These are phyloP conservation scores for Eolophus roseicapilla DNA, from an alignment of 2,113 vertebrate species.

Conservation along the genomic window DNA sequence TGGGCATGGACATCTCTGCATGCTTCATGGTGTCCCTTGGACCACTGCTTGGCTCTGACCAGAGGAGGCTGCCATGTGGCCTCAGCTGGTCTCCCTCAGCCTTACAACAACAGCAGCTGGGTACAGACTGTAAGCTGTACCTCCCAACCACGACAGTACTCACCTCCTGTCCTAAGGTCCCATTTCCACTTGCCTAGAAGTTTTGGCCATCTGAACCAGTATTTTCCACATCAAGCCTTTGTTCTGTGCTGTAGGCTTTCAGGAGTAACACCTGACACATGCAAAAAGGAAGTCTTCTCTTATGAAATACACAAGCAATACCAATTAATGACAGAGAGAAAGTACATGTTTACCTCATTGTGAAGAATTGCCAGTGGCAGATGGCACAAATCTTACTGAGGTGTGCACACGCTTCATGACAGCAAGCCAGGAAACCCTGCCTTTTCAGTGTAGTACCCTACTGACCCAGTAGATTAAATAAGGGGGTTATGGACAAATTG, in stretches of 20 bases:
- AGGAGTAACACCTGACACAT: neutral
- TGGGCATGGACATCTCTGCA: accelerated
- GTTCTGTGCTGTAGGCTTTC: neutral
- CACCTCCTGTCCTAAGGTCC: neutral
- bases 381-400: neutral
- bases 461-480: neutral
- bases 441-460: neutral
- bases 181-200: neutral
- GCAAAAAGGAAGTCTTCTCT: neutral
- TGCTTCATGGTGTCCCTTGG: neutral
- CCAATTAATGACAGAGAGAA: neutral
- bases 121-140: neutral
- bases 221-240: neutral
- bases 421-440: neutral
- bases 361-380: neutral
- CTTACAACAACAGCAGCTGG: neutral
- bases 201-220: neutral
- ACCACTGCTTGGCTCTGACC: neutral
- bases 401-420: accelerated
- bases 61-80: accelerated
- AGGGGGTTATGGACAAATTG: neutral
- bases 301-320: neutral
- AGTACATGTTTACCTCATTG: neutral
- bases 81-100: neutral
- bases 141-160: accelerated